Percentiles rank a stretch among this genome's conserved stretches.
These are phyloP conservation scores for Catharus minimus DNA, from an alignment of 2,113 vertebrate species.

Conservation along the genomic window DNA sequence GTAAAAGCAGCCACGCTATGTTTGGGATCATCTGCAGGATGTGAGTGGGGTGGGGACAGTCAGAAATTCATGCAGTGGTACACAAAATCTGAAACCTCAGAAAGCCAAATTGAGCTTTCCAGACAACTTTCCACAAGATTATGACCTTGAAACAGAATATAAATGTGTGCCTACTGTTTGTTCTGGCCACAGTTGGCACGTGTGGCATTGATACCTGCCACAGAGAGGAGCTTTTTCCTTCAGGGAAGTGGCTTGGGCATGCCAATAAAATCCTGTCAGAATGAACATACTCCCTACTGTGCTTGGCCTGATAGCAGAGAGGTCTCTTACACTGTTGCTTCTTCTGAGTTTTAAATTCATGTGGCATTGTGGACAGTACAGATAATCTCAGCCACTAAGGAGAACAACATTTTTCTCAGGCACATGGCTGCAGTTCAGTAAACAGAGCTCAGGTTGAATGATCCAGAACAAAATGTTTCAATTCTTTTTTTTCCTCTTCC, in stretches of 20 bases:
- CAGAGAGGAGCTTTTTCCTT: background rate
- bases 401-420: background rate
- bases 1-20: fast-evolving
- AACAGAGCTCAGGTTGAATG: background rate
- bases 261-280: background rate
- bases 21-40: background rate
- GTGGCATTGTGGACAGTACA: background rate
- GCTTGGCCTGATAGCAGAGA: background rate
- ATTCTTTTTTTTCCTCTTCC: background rate
- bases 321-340: background rate
- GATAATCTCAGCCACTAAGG: background rate
- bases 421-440: background rate
- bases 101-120: background rate
- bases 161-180: background rate
- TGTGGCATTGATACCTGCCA: background rate
- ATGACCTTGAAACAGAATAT: background rate
- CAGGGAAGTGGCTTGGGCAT: background rate
- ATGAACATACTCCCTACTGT: fast-evolving
- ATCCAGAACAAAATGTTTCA: background rate
- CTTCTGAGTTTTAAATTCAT: background rate
- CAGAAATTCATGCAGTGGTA: background rate
- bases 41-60: background rate
- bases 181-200: fast-evolving
- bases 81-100: background rate
- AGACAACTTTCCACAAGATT: background rate